Base-by-base conservation (phyloP, 2,113 vertebrate genomes). In the Peromyscus californicus region DNA sequence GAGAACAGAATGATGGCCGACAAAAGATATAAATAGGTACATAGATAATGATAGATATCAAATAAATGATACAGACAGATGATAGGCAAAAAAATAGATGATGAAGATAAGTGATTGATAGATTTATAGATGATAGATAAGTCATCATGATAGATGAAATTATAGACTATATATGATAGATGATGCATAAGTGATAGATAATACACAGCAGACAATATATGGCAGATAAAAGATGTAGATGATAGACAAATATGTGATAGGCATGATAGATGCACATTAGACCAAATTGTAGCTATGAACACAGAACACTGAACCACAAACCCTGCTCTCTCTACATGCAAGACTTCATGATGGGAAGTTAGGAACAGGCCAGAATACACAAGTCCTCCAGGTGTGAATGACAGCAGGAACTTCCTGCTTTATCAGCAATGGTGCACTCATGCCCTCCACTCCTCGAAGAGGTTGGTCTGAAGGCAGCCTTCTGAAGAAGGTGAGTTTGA, bases 401-500 rank as follows among this genome's bases (percentile, higher is more conserved):
- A 42, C 9, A 6, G 39, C 1, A 42, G n/a, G 17, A 10, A 17
- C 29, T 19, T 76, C 80, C 45, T 6, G 11, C 17, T 74, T 48
- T 24, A 54, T 42, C 51, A 91, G 69, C 70, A 88, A 39, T 26
- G 1, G 0, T 36, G 24, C 1, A 22, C 51, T 2, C 11, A 65
- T 5, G 59, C 63, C 51, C 61, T 45, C 45, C 26, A 0, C 24
- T 95, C 75, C 92, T 94, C 63, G 13, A 65, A 83, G 36, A 95
- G 87, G 65, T 61, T 83, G 86, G 67, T 80, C 6, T 90, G 51
- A 87, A 33, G 11, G 42, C 57, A 84, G 57, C 17, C 39, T 97
- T 95, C 91, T 94, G 36, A 97, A 97, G 89, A 84, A 96, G 78
- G 69, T 72, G 39, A 97, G 65, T 90, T 96, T 93, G 87, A 94